Conservation (phyloP, 1,140 invertebrate genomes). For the Panulirus ornatus region DNA sequence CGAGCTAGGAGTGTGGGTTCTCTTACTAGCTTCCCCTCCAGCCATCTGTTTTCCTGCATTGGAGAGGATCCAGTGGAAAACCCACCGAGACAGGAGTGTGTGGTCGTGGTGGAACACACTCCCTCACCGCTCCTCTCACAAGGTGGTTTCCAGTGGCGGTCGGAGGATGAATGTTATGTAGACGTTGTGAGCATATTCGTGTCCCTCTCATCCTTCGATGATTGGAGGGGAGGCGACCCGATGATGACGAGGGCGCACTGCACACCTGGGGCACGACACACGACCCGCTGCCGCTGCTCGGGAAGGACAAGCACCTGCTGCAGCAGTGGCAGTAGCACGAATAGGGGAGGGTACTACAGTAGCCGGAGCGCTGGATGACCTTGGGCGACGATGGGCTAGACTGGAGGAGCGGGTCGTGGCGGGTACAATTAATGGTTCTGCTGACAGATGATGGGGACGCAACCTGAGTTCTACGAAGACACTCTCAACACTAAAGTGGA, state of each 20-base stretch:
- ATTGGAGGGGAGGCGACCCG: not conserved
- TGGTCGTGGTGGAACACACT: too few relatives aligned
- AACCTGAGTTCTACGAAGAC: not conserved
- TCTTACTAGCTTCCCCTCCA: not conserved
- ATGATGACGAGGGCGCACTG: not conserved
- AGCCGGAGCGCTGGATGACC: not conserved
- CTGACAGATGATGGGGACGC: conserved; percentile 1
- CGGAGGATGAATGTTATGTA: not conserved
- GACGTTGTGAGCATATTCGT: not conserved
- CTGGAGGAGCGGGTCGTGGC: not conserved
- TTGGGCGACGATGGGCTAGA: not conserved
- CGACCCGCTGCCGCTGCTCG: not conserved
- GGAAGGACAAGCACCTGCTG: not conserved
- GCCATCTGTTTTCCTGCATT: not conserved
- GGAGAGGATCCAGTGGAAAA: not conserved
- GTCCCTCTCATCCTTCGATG: not conserved
- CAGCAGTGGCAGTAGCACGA: not conserved
- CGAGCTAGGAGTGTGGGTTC: not conserved
- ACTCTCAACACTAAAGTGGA: not conserved
- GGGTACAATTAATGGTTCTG: conserved; percentile 4
- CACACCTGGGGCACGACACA: conserved; percentile 3
- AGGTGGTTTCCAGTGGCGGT: not conserved
- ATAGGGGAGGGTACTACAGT: conserved; percentile 1
- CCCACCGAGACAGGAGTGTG: not conserved
- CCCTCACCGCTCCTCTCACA: not conserved